phyloP scores from a whole-genome alignment of 1,140 invertebrate species.

The Drosophila pruinosa region DNA sequence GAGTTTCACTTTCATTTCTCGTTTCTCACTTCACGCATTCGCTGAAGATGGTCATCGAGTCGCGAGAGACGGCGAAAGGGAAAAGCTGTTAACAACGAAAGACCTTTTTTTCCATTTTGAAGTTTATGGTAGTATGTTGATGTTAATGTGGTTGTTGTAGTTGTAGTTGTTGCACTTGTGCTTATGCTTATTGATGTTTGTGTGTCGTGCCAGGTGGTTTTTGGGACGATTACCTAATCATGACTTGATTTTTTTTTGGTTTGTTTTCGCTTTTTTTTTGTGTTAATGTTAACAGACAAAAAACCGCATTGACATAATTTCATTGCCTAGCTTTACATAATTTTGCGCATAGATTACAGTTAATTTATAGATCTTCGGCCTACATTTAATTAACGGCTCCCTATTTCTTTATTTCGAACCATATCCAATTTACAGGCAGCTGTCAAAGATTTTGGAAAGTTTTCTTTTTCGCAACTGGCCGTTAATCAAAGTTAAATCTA shows the following conservation, averaged over 20 bases:
- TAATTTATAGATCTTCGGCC: conserved; percentile 69
- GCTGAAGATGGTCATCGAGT: conserved; percentile 50
- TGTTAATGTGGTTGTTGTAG: conserved; percentile 15
- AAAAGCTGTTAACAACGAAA: conserved; percentile 68
- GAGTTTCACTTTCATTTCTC: conserved; percentile 73
- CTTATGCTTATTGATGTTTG: conserved; percentile 60
- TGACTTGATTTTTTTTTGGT: conserved; percentile 57
- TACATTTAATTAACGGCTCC: conserved; percentile 60
- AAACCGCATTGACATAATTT: conserved; percentile 78
- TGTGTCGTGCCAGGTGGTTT: conserved; percentile 74
- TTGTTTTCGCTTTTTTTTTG: conserved; percentile 10
- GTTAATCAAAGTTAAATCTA: conserved; percentile 68
- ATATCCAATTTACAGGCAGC: conserved; percentile 33
- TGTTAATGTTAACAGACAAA: conserved; percentile 16
- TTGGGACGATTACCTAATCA: conserved; percentile 77
- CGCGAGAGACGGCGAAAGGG: conserved; percentile 32
- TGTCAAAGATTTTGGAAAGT: conserved; percentile 70
- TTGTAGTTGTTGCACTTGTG: conserved; percentile 38
- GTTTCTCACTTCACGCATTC: conserved; percentile 37
- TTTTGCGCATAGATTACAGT: conserved; percentile 48
- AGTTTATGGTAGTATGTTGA: background rate
- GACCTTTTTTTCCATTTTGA: conserved; percentile 49
- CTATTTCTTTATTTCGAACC: background rate
- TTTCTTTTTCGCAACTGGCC: conserved; percentile 57
- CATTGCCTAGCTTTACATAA: conserved; percentile 72